Evolutionary conservation across 2,888 invertebrate species (phyloP).

Genomic region (Mimumesa dahlbomi): DNA sequence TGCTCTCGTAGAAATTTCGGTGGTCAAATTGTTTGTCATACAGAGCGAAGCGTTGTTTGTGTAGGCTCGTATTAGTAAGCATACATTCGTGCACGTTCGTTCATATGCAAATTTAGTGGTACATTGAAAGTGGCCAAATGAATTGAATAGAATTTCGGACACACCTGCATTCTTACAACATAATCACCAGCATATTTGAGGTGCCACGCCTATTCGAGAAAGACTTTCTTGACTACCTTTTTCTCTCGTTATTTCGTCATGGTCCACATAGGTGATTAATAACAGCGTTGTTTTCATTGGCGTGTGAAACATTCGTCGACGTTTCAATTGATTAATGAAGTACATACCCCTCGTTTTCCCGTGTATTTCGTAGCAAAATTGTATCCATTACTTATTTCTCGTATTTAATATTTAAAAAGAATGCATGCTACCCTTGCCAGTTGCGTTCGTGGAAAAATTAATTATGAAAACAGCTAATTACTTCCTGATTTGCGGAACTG

Average conservation of each 20-base stretch:
- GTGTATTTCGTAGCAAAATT: too few species aligned
- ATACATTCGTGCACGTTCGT: background rate
- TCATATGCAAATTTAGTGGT: constrained; percentile 13
- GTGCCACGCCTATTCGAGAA: constrained; percentile 12
- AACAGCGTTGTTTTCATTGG: background rate
- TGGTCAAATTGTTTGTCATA: background rate
- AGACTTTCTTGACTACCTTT: constrained; percentile 9
- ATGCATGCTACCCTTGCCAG: too few species aligned
- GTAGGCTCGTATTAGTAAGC: background rate
- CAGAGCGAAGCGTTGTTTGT: background rate
- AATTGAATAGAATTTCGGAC: constrained; percentile 7
- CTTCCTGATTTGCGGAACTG: background rate
- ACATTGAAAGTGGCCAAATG: background rate
- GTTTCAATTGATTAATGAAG: too few species aligned
- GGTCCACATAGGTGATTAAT: background rate
- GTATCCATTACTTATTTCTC: too few species aligned
- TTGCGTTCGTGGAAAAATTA: background rate
- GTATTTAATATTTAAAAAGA: too few species aligned
- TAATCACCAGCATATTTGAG: background rate
- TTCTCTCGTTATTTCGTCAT: constrained; percentile 4
- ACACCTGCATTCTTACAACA: constrained; percentile 19
- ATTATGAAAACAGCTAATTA: background rate
- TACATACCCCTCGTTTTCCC: too few species aligned
- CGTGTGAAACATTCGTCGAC: background rate
- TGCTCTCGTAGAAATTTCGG: background rate